Base-by-base conservation (phyloP, 2,113 vertebrate species). In the Progne subis region DNA sequence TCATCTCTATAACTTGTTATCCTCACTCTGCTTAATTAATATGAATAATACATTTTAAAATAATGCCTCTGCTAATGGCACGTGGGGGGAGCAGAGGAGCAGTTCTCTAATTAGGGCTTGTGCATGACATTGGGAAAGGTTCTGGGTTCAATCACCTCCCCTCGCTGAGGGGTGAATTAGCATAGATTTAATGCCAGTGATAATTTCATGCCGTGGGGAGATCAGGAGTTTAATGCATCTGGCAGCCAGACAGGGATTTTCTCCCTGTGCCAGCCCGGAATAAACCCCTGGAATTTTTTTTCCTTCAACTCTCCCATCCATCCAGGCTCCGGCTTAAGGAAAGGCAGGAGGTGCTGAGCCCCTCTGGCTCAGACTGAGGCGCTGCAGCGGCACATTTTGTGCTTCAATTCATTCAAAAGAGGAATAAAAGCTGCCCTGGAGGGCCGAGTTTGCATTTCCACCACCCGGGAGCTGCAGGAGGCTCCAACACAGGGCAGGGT, bases 171-270 rank as follows among this genome's bases (percentile, higher is more conserved):
- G 34, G 78, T 95, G 94, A 97, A 98, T 97, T 97, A 97, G 88
- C 97, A 95, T 47, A 93, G 86, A 94, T 97, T 94, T 96, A 97
- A 98, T 95, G 94, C 71, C 94, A 83, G 71, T 85, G 92, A 96
- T 96, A 91, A 97, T 98, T 98, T 96, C 68, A 89, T 91, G 91
- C 94, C 91, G 47, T 94, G 97, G 85, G 87, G 95, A 95, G 85
- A 93, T 86, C 71, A 86, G 81, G 80, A 65, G 44, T 97, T 97
- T 93, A 97, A 98, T 95, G 82, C 69, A 90, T 63, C 86, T 94
- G 91, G 93, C 88, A 94, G 91, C 24, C 75, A 91, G 50, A 75
- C 61, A 79, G 82, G 88, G 88, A 95, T 97, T 95, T 97, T 74
- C 87, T 95, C 92, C 93, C 82, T 67, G 63, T 87, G 86, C 84